Percentiles rank a stretch among this genome's conserved stretches.
phyloP scores from a whole-genome alignment of 2,888 invertebrate species.

The Miltochrista miniata region DNA sequence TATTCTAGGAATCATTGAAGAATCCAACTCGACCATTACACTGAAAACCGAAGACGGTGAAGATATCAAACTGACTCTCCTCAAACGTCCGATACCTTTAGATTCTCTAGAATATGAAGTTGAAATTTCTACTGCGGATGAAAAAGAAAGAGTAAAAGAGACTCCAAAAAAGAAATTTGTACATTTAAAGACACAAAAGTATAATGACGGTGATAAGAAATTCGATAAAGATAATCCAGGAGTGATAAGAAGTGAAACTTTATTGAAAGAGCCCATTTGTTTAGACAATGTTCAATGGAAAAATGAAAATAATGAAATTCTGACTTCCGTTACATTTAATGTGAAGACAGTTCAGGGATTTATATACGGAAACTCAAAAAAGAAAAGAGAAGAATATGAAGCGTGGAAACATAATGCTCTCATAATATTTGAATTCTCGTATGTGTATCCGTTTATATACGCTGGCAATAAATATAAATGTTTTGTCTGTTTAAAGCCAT shows the following conservation, averaged over 20 bases:
- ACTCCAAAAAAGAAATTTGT: conserved; percentile 8
- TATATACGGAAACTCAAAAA: conserved; percentile 23
- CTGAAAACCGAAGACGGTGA: conserved; percentile 58
- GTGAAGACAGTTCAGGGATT: conserved; percentile 43
- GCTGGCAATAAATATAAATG: conserved; percentile 65
- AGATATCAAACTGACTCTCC: conserved; percentile 51
- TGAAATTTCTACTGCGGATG: conserved; percentile 20
- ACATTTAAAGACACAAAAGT: conserved; percentile 4
- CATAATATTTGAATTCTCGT: conserved; percentile 58
- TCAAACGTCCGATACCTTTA: conserved; percentile 58
- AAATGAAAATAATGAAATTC: conserved; percentile 12
- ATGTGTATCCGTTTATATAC: conserved; percentile 65
- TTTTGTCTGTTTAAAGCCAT: conserved; percentile 54
- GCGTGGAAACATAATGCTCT: conserved; percentile 59
- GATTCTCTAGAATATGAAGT: conserved; percentile 44
- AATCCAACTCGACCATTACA: conserved; percentile 54
- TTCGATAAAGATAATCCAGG: not conserved
- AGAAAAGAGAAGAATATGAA: conserved; percentile 26
- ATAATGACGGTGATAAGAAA: not conserved
- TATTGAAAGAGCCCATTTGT: conserved; percentile 55
- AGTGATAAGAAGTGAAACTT: conserved; percentile 16
- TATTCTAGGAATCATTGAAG: conserved; percentile 66
- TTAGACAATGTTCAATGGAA: conserved; percentile 45
- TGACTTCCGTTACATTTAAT: conserved; percentile 40
- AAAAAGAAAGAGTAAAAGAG: conserved; percentile 5